Conservation (phyloP, 2,888 invertebrate species). For the Drosophila mimica region DNA sequence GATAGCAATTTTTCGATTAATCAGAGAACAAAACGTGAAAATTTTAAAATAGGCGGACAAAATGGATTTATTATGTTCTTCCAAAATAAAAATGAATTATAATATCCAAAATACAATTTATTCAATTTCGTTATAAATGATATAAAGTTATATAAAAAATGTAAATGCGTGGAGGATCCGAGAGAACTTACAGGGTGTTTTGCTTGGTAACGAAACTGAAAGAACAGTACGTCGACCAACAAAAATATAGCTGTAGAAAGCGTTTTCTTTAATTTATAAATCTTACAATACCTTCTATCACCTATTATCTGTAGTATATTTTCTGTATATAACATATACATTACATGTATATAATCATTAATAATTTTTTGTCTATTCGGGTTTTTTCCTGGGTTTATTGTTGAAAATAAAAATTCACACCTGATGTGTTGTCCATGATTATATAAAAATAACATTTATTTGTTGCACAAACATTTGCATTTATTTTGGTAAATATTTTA, state of each 20-base stretch:
- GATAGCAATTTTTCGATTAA: background rate
- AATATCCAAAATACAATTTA: background rate
- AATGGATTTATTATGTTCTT: background rate
- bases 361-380: background rate
- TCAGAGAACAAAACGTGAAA: background rate
- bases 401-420: background rate
- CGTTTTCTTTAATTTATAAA: too few species aligned
- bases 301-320: background rate
- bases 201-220: background rate
- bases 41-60: background rate
- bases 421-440: background rate
- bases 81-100: background rate
- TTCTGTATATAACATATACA: background rate
- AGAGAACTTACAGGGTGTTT: background rate
- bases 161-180: background rate
- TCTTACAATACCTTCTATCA: too few species aligned
- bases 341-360: background rate
- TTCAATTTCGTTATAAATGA: background rate
- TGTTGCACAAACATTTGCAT: background rate
- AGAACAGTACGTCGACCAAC: background rate
- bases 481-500: conserved; percentile 91
- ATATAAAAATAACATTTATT: background rate
- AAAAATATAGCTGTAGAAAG: background rate
- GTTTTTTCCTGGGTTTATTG: background rate
- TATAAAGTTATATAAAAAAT: background rate